Evolutionary conservation across 2,797 vertebrate genomes (phyloP).

Genomic region (Oryzias dopingdopingensis): DNA sequence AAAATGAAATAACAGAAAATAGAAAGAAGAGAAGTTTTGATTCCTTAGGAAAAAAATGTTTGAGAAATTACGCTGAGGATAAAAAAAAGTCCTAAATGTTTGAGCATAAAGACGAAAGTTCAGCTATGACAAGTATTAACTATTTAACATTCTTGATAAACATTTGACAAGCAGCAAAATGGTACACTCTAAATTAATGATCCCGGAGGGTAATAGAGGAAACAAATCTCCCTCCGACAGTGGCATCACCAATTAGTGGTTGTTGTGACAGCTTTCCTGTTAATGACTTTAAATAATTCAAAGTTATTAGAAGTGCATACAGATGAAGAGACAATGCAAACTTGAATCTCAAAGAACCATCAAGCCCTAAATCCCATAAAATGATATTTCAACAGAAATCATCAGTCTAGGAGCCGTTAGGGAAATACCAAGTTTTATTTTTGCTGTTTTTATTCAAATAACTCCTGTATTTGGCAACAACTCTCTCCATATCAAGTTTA

Average conservation of each 20-base stretch:
- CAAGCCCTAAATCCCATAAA: neutral
- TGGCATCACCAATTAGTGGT: conserved; percentile 55
- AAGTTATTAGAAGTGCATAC: conserved; percentile 39
- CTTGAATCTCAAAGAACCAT: conserved; percentile 6
- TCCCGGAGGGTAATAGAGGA: conserved; percentile 47
- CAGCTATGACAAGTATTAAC: conserved; percentile 64
- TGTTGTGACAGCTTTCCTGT: conserved; percentile 66
- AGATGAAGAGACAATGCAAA: conserved; percentile 39
- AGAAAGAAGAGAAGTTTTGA: no score
- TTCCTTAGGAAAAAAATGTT: no score
- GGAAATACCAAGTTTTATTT: conserved; percentile 72
- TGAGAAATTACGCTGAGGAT: neutral
- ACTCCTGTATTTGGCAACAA: conserved; percentile 72
- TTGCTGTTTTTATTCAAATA: conserved; percentile 70
- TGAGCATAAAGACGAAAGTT: neutral
- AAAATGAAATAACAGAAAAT: no score
- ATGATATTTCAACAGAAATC: conserved; percentile 16
- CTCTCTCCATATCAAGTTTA: conserved; percentile 69
- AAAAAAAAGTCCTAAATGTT: neutral
- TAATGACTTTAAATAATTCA: conserved; percentile 70
- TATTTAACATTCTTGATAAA: conserved; percentile 67
- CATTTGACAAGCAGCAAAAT: conserved; percentile 72
- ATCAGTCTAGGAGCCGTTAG: conserved; percentile 42
- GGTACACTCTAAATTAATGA: conserved; percentile 72
- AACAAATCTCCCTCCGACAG: conserved; percentile 41